Evolutionary conservation across 2,888 invertebrate species (phyloP).

Genomic region (Malthinus seriepunctatus): DNA sequence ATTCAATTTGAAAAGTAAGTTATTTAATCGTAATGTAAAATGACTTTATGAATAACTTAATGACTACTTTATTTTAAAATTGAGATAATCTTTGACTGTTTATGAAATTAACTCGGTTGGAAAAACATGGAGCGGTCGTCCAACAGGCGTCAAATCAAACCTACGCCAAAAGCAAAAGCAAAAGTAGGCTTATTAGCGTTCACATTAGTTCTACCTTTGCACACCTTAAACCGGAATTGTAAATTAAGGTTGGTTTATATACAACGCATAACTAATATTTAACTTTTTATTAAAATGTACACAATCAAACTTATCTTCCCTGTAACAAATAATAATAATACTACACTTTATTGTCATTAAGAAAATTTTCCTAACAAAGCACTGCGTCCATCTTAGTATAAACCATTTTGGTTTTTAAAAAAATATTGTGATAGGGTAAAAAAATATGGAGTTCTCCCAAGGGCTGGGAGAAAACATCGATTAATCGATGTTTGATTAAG

Average conservation of each 20-base stretch:
- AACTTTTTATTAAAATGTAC: conserved; percentile 7
- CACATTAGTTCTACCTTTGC: conserved; percentile 24
- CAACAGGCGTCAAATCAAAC: conserved; percentile 31
- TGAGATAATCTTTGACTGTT: conserved; percentile 2
- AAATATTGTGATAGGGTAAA: too few species aligned
- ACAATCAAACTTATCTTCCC: neutral
- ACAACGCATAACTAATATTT: conserved; percentile 17
- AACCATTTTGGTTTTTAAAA: too few species aligned
- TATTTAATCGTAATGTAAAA: conserved; percentile 4
- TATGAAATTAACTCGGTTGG: conserved; percentile 6
- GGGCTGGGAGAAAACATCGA: too few species aligned
- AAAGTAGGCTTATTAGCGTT: conserved; percentile 34
- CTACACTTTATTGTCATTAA: too few species aligned
- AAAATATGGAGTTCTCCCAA: too few species aligned
- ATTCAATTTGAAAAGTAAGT: neutral
- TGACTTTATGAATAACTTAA: conserved; percentile 6
- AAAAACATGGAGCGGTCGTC: conserved; percentile 29
- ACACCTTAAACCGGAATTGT: conserved; percentile 32
- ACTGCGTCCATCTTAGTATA: too few species aligned
- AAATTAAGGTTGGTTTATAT: conserved; percentile 24
- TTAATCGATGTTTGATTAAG: too few species aligned
- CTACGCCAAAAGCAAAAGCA: conserved; percentile 35
- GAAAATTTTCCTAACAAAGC: too few species aligned
- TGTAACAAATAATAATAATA: too few species aligned
- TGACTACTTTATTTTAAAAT: conserved; percentile 2